A percentile compares a stretch with the other conserved stretches of the same genome.
These are phyloP conservation scores for Agonopterix arenella DNA, from an alignment of 2,888 invertebrate genomes.

Conservation along the genomic window DNA sequence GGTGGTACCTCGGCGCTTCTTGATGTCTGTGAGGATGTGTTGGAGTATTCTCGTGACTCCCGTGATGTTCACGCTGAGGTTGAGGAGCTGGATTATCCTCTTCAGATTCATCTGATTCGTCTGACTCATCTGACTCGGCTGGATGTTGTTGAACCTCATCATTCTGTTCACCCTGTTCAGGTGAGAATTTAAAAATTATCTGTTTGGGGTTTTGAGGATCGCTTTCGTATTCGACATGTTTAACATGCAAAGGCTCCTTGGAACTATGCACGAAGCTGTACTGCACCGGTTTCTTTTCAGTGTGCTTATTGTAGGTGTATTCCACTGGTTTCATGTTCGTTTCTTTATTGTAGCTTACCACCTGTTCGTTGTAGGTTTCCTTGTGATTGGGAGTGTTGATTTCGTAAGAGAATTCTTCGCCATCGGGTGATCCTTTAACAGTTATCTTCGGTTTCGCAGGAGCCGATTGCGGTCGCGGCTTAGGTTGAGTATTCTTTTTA, in stretches of 20 bases:
- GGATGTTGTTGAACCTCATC: conserved; percentile 10
- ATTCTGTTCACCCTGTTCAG: conserved; percentile 19
- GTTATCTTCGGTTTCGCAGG: conserved; percentile 32
- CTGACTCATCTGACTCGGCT: conserved; percentile 17
- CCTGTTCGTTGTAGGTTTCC: conserved; percentile 56
- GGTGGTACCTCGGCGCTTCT: background rate
- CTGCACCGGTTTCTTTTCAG: conserved; percentile 43
- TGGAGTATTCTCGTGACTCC: background rate
- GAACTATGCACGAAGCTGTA: conserved; percentile 42
- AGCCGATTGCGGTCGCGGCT: conserved; percentile 30
- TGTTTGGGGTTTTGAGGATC: conserved; percentile 41
- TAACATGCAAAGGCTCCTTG: conserved; percentile 35
- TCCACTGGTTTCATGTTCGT: conserved; percentile 49
- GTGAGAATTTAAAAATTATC: conserved; percentile 39
- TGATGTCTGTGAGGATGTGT: background rate
- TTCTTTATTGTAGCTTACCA: conserved; percentile 55
- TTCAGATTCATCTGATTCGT: conserved; percentile 13
- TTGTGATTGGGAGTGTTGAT: conserved; percentile 57
- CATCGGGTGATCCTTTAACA: conserved; percentile 34
- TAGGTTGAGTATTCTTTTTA: conserved; percentile 30
- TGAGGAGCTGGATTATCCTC: conserved; percentile 15
- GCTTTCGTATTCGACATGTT: conserved; percentile 38
- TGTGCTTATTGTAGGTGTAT: conserved; percentile 45
- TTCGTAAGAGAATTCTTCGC: conserved; percentile 55
- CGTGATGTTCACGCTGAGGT: background rate